These are phyloP conservation scores for Vicugna pacos DNA, from an alignment of 2,113 vertebrate species.

Conservation along the genomic window DNA sequence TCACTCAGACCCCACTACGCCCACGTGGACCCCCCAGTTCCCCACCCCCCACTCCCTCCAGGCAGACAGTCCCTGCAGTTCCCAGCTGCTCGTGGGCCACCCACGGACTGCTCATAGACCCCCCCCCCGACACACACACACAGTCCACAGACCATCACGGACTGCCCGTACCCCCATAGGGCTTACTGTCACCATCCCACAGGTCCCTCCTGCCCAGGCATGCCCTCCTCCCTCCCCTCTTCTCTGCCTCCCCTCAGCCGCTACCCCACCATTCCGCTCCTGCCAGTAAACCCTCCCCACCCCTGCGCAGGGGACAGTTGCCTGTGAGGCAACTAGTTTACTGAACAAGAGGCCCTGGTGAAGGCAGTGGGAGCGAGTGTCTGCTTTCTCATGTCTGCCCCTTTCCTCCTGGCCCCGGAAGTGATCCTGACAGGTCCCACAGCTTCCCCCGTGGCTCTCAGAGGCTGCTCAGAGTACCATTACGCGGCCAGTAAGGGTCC, in stretches of 20 bases:
- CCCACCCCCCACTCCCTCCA: background rate
- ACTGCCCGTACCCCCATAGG: fast-evolving
- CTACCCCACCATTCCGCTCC: background rate
- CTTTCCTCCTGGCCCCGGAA: background rate
- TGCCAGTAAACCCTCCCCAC: background rate
- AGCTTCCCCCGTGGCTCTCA: background rate
- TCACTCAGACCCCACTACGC: no score
- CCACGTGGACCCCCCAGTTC: no score
- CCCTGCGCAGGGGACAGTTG: background rate
- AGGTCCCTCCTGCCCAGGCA: background rate
- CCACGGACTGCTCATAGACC: no score
- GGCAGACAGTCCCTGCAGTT: background rate
- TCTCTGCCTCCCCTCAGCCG: background rate
- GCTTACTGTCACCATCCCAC: fast-evolving
- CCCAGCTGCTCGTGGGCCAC: background rate
- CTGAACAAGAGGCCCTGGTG: background rate
- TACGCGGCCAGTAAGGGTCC: background rate
- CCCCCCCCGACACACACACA: no score
- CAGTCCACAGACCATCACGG: background rate
- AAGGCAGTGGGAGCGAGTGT: fast-evolving
- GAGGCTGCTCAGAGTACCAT: fast-evolving
- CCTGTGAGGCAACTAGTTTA: background rate
- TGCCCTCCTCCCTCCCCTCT: background rate
- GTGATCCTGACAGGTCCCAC: no score
- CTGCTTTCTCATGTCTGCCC: background rate